These are phyloP conservation scores for Taurulus bubalis DNA, from an alignment of 2,113 vertebrate species.

Conservation along the genomic window DNA sequence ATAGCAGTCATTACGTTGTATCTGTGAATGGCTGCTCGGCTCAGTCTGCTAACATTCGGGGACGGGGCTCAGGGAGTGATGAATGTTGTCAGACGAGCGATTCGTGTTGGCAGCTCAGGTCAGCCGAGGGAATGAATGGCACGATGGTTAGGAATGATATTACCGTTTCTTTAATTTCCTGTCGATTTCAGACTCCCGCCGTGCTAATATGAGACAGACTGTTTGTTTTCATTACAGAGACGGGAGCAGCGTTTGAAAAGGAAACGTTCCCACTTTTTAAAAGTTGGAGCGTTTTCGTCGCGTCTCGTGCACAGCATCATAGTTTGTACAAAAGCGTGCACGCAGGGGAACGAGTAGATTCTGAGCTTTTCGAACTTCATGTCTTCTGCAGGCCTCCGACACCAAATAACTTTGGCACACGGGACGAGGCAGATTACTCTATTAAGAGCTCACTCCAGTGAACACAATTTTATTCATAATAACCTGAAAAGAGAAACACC, in stretches of 20 bases:
- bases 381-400: slow-evolving; percentile 32
- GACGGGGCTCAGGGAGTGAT: slow-evolving; percentile 42
- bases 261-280: not conserved
- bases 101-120: slow-evolving; percentile 67
- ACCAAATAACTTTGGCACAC: slow-evolving; percentile 19
- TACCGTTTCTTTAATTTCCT: slow-evolving; percentile 76
- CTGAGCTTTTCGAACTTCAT: slow-evolving; percentile 46
- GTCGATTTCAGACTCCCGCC: slow-evolving; percentile 51
- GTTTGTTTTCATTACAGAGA: slow-evolving; percentile 54
- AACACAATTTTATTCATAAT: slow-evolving; percentile 35
- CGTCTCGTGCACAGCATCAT: not conserved
- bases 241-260: not conserved
- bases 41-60: slow-evolving; percentile 58
- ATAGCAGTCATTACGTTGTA: slow-evolving; percentile 57
- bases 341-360: slow-evolving; percentile 6
- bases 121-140: slow-evolving; percentile 65
- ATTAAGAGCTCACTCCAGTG: slow-evolving; percentile 19
- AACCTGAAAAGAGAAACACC: not conserved
- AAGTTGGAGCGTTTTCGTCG: too few species aligned
- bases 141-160: slow-evolving; percentile 60
- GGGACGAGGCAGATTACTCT: slow-evolving; percentile 29
- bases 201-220: slow-evolving; percentile 42
- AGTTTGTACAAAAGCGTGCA: not conserved
- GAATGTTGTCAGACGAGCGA: slow-evolving; percentile 63
- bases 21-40: slow-evolving; percentile 54